Evolutionary conservation across 2,888 invertebrate species (phyloP).

Genomic region (Alcis repandata): DNA sequence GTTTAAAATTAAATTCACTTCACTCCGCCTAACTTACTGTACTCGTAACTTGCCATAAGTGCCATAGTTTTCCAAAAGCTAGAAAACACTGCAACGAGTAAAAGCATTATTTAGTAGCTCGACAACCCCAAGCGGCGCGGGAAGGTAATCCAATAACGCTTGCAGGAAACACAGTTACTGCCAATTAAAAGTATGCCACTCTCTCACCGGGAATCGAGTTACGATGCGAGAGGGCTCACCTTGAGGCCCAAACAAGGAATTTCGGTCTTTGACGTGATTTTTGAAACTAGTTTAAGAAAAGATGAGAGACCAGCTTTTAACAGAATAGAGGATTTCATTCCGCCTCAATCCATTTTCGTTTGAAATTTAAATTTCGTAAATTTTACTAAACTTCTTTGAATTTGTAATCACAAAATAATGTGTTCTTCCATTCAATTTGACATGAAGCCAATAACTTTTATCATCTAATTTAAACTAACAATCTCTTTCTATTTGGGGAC

Average conservation of each 20-base stretch:
- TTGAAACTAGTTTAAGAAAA: slow-evolving; percentile 5
- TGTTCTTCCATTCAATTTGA: background rate
- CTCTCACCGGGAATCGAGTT: slow-evolving; percentile 80
- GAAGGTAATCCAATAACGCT: slow-evolving; percentile 82
- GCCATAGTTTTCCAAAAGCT: slow-evolving; percentile 25
- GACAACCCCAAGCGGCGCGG: slow-evolving; percentile 67
- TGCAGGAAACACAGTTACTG: slow-evolving; percentile 84
- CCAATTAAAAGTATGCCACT: slow-evolving; percentile 85
- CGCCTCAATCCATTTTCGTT: too few species aligned
- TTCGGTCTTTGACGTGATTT: slow-evolving; percentile 41
- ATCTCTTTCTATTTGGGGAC: too few species aligned
- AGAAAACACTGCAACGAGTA: slow-evolving; percentile 43
- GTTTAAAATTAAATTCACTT: too few species aligned
- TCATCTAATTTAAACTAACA: too few species aligned
- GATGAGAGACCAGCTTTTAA: too few species aligned
- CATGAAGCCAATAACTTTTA: too few species aligned
- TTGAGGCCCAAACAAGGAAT: slow-evolving; percentile 76
- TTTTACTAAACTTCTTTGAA: too few species aligned
- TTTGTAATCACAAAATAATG: background rate
- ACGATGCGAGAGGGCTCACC: slow-evolving; percentile 61
- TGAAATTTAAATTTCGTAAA: too few species aligned
- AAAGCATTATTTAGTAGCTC: slow-evolving; percentile 64
- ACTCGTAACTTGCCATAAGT: background rate
- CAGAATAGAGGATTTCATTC: too few species aligned
- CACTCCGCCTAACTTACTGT: too few species aligned